These are phyloP conservation scores for Pelobates fuscus DNA, from an alignment of 2,113 vertebrate genomes.

Conservation along the genomic window DNA sequence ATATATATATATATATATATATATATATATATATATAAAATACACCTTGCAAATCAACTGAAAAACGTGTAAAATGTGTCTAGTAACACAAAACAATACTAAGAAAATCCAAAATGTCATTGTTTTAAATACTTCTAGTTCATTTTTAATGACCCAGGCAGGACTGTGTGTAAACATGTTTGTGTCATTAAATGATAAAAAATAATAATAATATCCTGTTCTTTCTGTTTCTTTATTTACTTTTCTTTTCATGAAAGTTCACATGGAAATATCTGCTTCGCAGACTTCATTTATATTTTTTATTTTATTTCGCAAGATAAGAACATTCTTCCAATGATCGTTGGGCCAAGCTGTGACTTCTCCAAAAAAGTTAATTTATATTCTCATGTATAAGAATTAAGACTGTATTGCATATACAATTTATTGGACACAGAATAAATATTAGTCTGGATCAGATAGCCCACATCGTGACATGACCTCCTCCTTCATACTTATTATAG, in stretches of 20 bases:
- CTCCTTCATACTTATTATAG: background rate
- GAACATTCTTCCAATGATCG: background rate
- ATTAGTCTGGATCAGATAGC: conserved; percentile 35
- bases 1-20: no score
- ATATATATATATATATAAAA: no score
- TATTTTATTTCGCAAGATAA: background rate
- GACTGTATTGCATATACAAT: conserved; percentile 4
- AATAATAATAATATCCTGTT: background rate
- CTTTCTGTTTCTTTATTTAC: no score
- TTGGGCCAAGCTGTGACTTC: background rate
- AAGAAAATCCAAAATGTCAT: conserved; percentile 22
- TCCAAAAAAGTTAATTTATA: background rate
- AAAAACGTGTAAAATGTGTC: conserved; percentile 30
- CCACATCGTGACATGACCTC: background rate
- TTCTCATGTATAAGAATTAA: background rate
- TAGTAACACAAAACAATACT: conserved; percentile 29
- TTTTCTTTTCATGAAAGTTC: background rate
- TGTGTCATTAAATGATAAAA: background rate
- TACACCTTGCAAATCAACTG: conserved; percentile 9
- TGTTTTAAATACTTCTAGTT: conserved; percentile 33
- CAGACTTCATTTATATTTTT: background rate
- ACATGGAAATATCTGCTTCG: background rate
- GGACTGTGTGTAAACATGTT: conserved; percentile 1
- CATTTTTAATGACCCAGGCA: conserved; percentile 28
- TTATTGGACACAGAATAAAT: conserved; percentile 27